Evolutionary conservation across 2,888 invertebrate genomes (phyloP).

Genomic region (Pristionchus japonicus): DNA sequence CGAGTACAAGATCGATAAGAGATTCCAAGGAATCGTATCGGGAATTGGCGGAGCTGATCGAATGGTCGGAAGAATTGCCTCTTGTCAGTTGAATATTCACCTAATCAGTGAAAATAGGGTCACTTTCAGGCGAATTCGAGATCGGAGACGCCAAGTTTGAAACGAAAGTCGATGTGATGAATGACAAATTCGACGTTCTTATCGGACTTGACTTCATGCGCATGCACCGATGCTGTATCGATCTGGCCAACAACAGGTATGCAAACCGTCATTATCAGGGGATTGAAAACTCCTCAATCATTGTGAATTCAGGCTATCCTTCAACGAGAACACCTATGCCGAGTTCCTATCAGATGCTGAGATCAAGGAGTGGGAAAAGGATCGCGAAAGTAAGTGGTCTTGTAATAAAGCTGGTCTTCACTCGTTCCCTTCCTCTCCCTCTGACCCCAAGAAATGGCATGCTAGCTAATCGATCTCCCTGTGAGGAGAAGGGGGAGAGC

Average conservation of each 20-base stretch:
- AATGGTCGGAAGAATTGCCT: constrained; percentile 95
- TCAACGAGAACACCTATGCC: constrained; percentile 60
- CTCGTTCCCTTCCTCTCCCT: too few relatives aligned
- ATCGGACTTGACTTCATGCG: constrained; percentile 93
- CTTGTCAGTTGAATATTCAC: constrained; percentile 78
- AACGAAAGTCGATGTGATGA: constrained; percentile 94
- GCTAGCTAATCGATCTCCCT: too few relatives aligned
- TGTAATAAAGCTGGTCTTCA: too few relatives aligned
- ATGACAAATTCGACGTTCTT: constrained; percentile 96
- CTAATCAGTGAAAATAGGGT: not conserved
- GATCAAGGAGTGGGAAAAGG: constrained; percentile 42
- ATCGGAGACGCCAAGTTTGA: constrained; percentile 93
- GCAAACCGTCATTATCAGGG: too few relatives aligned
- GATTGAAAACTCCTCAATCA: too few relatives aligned
- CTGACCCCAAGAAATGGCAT: not conserved
- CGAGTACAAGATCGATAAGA: constrained; percentile 82
- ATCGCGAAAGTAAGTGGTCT: not conserved
- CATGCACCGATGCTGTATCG: constrained; percentile 86
- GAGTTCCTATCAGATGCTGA: constrained; percentile 61
- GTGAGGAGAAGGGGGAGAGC: too few relatives aligned
- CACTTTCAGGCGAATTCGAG: constrained; percentile 84
- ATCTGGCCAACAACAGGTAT: constrained; percentile 85
- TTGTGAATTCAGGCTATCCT: constrained; percentile 47
- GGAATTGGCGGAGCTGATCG: constrained; percentile 96
- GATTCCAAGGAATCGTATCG: constrained; percentile 96